phyloP scores from a whole-genome alignment of 2,113 vertebrate genomes.

The Leucosticte australis region DNA sequence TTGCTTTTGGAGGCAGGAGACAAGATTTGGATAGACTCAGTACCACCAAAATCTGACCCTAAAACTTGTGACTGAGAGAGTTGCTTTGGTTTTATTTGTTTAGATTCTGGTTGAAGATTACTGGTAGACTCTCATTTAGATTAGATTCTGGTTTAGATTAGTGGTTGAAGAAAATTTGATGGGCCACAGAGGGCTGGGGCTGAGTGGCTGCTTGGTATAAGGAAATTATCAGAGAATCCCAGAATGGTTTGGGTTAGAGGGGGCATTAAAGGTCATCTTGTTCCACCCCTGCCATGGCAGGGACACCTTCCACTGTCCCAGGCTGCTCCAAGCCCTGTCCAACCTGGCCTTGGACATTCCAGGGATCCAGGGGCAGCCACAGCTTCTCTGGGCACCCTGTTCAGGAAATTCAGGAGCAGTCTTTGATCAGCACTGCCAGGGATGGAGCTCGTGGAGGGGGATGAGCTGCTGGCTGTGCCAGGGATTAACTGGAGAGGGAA shows the following conservation, averaged over 20 bases:
- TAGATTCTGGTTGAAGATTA: neutral
- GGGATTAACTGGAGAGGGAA: neutral
- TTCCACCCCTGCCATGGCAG: neutral
- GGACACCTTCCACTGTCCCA: neutral
- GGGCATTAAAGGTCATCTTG: neutral
- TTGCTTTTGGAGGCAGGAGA: neutral
- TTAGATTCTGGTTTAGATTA: no score
- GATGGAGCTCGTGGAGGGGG: neutral
- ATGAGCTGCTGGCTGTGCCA: neutral
- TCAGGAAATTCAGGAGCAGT: neutral
- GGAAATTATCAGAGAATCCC: neutral
- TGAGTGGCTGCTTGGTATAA: fast-evolving
- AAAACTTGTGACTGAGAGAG: neutral
- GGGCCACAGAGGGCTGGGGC: neutral
- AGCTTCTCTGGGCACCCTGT: neutral
- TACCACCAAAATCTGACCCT: neutral
- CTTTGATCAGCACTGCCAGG: neutral
- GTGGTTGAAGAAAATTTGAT: neutral
- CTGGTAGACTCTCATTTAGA: no score
- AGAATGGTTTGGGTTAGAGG: neutral
- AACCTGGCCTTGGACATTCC: neutral
- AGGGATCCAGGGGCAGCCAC: neutral
- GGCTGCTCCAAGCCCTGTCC: fast-evolving
- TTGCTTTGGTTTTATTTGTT: neutral
- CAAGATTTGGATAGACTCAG: neutral